phyloP scores from a whole-genome alignment of 2,888 invertebrate genomes.

The Drosophila paramelanica region DNA sequence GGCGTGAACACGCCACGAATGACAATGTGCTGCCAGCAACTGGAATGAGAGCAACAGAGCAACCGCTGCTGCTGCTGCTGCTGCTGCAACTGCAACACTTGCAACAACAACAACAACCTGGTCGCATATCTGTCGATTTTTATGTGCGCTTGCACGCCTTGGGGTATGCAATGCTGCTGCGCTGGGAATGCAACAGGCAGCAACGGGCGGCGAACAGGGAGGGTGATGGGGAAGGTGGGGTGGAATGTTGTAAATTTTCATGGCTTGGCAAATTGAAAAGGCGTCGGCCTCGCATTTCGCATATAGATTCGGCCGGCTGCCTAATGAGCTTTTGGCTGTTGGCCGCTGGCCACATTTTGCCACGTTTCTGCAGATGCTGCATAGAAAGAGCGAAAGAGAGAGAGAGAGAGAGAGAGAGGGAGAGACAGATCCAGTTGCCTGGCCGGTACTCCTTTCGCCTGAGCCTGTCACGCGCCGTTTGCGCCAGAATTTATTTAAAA shows the following conservation, averaged over 20 bases:
- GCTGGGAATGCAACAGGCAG: not conserved
- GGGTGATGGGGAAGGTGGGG: constrained; percentile 2
- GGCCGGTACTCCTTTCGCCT: not conserved
- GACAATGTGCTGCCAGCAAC: constrained; percentile 66
- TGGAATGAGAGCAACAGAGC: constrained; percentile 35
- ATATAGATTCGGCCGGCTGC: constrained; percentile 63
- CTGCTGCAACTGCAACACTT: constrained; percentile 15
- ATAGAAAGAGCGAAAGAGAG: not conserved
- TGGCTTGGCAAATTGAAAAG: constrained; percentile 79
- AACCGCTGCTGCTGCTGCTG: constrained; percentile 10
- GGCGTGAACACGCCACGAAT: constrained; percentile 81
- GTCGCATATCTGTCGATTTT: constrained; percentile 80
- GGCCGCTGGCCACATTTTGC: constrained; percentile 25
- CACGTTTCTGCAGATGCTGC: constrained; percentile 19
- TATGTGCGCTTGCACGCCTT: constrained; percentile 82
- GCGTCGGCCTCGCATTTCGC: constrained; percentile 73
- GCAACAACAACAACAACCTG: constrained; percentile 49
- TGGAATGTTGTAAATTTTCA: constrained; percentile 67
- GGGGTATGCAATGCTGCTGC: constrained; percentile 78
- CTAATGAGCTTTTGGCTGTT: constrained; percentile 71
- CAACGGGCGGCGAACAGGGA: too few species aligned
- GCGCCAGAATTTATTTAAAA: constrained; percentile 79
- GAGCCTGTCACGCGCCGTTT: constrained; percentile 78
- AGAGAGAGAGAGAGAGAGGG: not conserved
- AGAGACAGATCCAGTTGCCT: constrained; percentile 11